phyloP scores from a whole-genome alignment of 2,113 vertebrate species.

The Gymnarchus niloticus region DNA sequence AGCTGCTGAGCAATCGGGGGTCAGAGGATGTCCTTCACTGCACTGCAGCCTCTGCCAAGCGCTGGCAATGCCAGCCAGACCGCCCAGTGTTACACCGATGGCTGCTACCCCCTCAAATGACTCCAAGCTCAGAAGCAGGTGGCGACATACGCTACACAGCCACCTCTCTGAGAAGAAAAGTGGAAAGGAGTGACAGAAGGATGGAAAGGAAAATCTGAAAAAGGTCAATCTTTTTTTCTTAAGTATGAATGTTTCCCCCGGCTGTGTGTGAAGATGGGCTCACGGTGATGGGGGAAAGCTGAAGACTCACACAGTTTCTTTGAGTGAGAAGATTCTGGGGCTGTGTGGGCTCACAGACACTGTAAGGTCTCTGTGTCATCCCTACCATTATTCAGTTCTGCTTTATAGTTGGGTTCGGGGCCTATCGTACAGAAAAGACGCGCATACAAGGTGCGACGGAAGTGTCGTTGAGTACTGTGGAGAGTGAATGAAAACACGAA shows the following conservation, averaged over 20 bases:
- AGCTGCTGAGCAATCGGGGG: background rate
- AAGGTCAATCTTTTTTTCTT: too few relatives aligned
- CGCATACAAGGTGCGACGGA: too few relatives aligned
- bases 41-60: background rate
- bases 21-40: constrained; percentile 15
- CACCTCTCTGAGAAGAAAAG: background rate
- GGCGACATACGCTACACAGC: background rate
- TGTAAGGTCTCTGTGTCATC: background rate
- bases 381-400: background rate
- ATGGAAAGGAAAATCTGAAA: background rate
- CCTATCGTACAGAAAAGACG: too few relatives aligned
- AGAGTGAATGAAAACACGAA: too few relatives aligned
- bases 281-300: background rate
- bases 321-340: background rate
- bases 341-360: background rate
- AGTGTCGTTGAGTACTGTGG: too few relatives aligned
- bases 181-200: background rate
- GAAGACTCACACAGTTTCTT: background rate
- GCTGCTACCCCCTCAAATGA: constrained; percentile 1
- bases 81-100: constrained; percentile 2
- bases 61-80: background rate
- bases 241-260: too few relatives aligned
- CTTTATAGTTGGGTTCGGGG: too few relatives aligned
- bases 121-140: constrained; percentile 11
- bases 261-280: background rate